Conservation (phyloP, 2,888 invertebrate genomes). For the Apodemia hepburni region DNA sequence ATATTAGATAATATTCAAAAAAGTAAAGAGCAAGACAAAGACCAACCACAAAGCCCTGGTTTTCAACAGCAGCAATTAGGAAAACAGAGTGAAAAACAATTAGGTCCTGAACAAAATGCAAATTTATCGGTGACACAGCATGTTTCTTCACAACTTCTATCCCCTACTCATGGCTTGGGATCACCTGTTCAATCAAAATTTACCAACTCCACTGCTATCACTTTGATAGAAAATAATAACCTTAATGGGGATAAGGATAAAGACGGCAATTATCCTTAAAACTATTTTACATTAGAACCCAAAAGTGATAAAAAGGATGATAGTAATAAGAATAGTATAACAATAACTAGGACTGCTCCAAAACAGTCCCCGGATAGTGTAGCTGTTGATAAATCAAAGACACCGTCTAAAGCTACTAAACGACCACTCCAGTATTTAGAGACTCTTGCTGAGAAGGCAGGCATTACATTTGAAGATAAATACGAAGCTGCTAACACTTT, state of each 20-base stretch:
- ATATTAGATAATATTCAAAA: slow-evolving; percentile 81
- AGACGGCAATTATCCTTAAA: slow-evolving; percentile 60
- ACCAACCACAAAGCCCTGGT: slow-evolving; percentile 48
- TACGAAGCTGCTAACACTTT: slow-evolving; percentile 85
- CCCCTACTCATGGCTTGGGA: slow-evolving; percentile 51
- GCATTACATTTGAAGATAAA: slow-evolving; percentile 87
- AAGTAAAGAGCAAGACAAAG: slow-evolving; percentile 70
- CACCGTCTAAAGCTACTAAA: slow-evolving; percentile 50
- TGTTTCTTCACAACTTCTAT: slow-evolving; percentile 60
- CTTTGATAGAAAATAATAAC: slow-evolving; percentile 61
- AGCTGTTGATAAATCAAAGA: slow-evolving; percentile 55
- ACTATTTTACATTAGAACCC: slow-evolving; percentile 66
- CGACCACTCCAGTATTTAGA: slow-evolving; percentile 84
- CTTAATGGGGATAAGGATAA: slow-evolving; percentile 64
- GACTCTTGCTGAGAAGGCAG: slow-evolving; percentile 86
- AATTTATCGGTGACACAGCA: slow-evolving; percentile 59
- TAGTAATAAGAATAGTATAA: slow-evolving; percentile 72
- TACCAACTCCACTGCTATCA: slow-evolving; percentile 68
- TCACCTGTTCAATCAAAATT: slow-evolving; percentile 55
- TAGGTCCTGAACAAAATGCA: slow-evolving; percentile 47
- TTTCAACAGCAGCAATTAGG: slow-evolving; percentile 48
- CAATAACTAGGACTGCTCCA: slow-evolving; percentile 64
- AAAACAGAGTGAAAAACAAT: slow-evolving; percentile 53
- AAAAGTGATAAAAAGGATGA: slow-evolving; percentile 73
- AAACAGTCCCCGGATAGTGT: slow-evolving; percentile 55